Base-by-base conservation (phyloP, 1,140 invertebrate species). In the Drosophila auraria region DNA sequence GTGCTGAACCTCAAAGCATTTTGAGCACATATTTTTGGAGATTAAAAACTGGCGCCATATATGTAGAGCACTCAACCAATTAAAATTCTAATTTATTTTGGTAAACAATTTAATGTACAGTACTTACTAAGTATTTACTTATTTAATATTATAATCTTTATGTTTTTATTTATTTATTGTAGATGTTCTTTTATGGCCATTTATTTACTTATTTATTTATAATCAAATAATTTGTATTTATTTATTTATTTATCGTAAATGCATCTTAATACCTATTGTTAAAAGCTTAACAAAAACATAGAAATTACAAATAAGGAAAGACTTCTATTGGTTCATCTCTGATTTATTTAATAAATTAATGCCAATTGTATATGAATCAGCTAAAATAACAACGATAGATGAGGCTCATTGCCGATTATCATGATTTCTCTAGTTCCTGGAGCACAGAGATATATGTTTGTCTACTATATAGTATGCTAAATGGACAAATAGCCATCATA, bases 271-370 rank as follows among this genome's bases (percentile, higher is more conserved):
- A 9, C 7, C 3, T 6, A 44, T 9, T 59, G 57, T 9, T 11
- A 5, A 17, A 27, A 33, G 56, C 44, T 30, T 9, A 33, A 11
- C 1, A 11, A 17, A 45, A 45, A 70, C 60, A 70, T 65, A 36
- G 49, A 70, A 44, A 54, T 15, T 4, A 1, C 14, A 8, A 65
- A 68, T 50, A 68, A 53, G 12, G n/a, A 54, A 45, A 38, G 30
- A 20, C 6, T 11, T 68, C 0, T 38, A 47, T n/a, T 17, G 27
- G 30, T 5, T 66, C 49, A 27, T 66, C 62, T 36, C 38, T 12
- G 40, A 71, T 54, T 40, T 47, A 53, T 65, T 44, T 71, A 27
- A 54, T 23, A 44, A 53, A 69, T 65, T 12, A 33, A 66, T 40
- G 4, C 36, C 23, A 69, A 69, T 64, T 51, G 17, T 15, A 36